Percentiles rank a stretch among this genome's conserved stretches.
Conservation (phyloP, 2,797 vertebrate genomes). For the Melanotaenia maccullochi region DNA sequence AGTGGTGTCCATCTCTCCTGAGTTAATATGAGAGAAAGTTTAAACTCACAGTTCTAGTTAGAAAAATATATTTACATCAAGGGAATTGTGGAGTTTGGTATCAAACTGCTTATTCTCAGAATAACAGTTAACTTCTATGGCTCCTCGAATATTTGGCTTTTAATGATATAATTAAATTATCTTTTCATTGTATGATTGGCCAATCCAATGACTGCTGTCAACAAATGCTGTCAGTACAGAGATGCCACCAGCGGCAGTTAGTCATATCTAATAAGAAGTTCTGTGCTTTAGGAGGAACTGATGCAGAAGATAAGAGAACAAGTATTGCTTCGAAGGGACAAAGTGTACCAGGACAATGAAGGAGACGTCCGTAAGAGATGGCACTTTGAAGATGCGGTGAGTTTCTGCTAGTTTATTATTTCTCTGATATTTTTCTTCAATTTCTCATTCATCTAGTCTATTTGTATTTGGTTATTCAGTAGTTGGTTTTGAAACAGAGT, state of each 20-base stretch:
- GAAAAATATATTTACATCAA: background rate
- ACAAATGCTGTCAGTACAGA: background rate
- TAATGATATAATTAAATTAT: background rate
- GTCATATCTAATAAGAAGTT: background rate
- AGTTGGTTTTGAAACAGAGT: background rate
- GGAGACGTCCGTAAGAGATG: constrained; percentile 86
- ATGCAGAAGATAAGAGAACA: constrained; percentile 85
- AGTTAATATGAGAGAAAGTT: background rate
- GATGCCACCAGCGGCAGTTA: background rate
- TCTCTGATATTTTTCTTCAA: background rate
- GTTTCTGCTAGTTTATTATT: constrained; percentile 24
- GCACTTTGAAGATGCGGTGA: constrained; percentile 86
- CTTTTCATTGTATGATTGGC: background rate
- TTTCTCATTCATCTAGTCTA: background rate
- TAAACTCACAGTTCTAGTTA: background rate
- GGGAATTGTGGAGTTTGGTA: background rate
- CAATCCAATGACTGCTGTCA: background rate
- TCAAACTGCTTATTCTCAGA: background rate
- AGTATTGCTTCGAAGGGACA: constrained; percentile 79
- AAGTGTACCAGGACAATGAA: constrained; percentile 83
- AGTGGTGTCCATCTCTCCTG: constrained; percentile 21
- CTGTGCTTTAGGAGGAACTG: constrained; percentile 77
- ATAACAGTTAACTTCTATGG: background rate
- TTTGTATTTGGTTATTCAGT: background rate
- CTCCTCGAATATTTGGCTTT: background rate